phyloP scores from a whole-genome alignment of 2,888 invertebrate genomes.

The Tanytarsus gracilentus region DNA sequence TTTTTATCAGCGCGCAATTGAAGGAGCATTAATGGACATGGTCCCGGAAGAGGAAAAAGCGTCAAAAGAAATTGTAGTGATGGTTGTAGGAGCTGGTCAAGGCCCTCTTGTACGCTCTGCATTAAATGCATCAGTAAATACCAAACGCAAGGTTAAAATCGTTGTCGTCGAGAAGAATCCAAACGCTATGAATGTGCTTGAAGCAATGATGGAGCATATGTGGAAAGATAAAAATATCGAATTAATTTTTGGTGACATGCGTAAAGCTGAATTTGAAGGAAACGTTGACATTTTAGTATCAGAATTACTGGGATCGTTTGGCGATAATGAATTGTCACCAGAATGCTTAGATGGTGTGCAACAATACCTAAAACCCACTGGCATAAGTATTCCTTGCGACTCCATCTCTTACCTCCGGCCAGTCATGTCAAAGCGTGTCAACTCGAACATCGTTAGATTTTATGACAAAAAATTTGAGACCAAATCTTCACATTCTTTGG shows the following conservation, averaged over 20 bases:
- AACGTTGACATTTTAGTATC: constrained; percentile 93
- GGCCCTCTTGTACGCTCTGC: constrained; percentile 74
- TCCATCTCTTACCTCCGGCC: constrained; percentile 91
- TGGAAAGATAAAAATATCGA: constrained; percentile 67
- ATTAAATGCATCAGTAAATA: constrained; percentile 54
- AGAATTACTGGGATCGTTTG: constrained; percentile 92
- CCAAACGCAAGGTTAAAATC: constrained; percentile 64
- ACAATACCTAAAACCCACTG: constrained; percentile 70
- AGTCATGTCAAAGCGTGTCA: constrained; percentile 81
- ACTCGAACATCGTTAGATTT: constrained; percentile 58
- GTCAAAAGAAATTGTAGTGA: constrained; percentile 49
- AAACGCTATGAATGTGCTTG: constrained; percentile 80
- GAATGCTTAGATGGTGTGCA: constrained; percentile 95
- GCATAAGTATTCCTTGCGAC: constrained; percentile 81
- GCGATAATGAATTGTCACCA: constrained; percentile 97
- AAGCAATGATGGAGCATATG: constrained; percentile 63
- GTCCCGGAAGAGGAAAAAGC: constrained; percentile 43
- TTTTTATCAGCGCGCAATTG: constrained; percentile 76
- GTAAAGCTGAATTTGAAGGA: constrained; percentile 68
- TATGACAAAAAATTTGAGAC: no score
- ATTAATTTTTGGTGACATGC: constrained; percentile 79
- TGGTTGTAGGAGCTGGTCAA: constrained; percentile 35
- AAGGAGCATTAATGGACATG: constrained; percentile 58
- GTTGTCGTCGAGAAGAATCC: constrained; percentile 98
- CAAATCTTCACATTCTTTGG: constrained; percentile 35